Base-by-base conservation (phyloP, 1,140 invertebrate species). In the Portunus trituberculatus region DNA sequence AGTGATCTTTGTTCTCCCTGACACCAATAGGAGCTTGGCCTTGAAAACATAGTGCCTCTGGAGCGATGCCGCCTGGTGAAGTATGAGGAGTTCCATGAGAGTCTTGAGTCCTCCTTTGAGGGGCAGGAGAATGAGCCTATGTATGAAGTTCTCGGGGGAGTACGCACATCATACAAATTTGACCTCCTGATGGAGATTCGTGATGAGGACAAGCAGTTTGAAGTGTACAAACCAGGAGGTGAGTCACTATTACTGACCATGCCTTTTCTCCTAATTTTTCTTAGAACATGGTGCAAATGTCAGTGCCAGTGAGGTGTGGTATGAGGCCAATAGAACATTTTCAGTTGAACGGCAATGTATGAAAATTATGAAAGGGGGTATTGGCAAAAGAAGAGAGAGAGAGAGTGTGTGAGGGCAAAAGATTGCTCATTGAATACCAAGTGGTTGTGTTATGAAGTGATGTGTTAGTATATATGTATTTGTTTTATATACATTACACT, bases 101-200 rank as follows among this genome's bases (percentile, higher is more conserved):
- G 97, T 4, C 98, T 98, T n/a, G 98, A 98, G 96, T 97, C 97
- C 94, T 98, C 98, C 86, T 98, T 98, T 96, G 98, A 98, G 94
- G 97, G 96, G 6, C 97, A 97, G 86, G 98, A 98, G 20, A 97
- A 98, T 94, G 97, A 97, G 46, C 96, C 96, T 90, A 97, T 98
- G 95, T 97, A 97, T 14, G 97, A 97, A 67, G 97, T 98, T 95
- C 97, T 97, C 82, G 97, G 96, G 32, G 97, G 97, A 94, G 96
- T 97, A 16, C 97, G 97, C 92, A 96, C 96, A 93, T 97, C 96
- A 16, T 97, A 97, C 96, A 97, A 97, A 94, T 97, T 97, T 96
- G 98, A 98, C 96, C 97, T 98, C 86, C 97, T 98, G 29, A 96
- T 99, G 96, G 98, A 99, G 97, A 98, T 98, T 95, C 97, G 97